These are phyloP conservation scores for Parnassius glacialis DNA, from an alignment of 2,888 invertebrate genomes.

Conservation along the genomic window DNA sequence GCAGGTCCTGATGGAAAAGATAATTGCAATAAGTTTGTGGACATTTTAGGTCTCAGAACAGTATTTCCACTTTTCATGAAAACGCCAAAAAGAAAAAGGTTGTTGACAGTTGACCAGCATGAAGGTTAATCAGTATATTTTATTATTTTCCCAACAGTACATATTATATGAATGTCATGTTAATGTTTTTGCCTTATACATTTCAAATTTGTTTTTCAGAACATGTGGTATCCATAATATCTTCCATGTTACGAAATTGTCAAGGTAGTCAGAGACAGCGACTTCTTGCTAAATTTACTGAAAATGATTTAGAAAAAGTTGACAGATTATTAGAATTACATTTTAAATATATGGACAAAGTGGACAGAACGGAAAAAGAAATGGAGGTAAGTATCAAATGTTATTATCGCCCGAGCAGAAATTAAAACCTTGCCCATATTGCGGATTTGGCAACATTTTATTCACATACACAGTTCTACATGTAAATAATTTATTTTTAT, in stretches of 20 bases:
- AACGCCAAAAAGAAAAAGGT: constrained; percentile 93
- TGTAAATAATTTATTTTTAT: no score
- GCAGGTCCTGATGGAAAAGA: constrained; percentile 95
- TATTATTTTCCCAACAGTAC: background rate
- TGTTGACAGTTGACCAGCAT: constrained; percentile 92
- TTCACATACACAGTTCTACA: no score
- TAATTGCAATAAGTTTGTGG: constrained; percentile 98
- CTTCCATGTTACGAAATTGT: constrained; percentile 96
- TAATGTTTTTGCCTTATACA: background rate
- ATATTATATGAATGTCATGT: background rate
- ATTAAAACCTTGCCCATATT: background rate
- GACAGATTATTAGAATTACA: constrained; percentile 97
- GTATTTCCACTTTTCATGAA: constrained; percentile 99
- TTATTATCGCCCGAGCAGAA: background rate
- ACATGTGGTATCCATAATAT: constrained; percentile 95
- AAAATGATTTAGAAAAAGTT: constrained; percentile 99
- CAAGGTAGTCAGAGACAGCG: constrained; percentile 94
- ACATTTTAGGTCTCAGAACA: constrained; percentile 96
- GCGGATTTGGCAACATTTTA: no score
- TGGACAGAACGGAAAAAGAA: constrained; percentile 89
- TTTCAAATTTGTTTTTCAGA: constrained; percentile 74
- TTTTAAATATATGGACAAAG: constrained; percentile 97
- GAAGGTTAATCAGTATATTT: constrained; percentile 81
- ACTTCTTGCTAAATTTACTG: constrained; percentile 96
- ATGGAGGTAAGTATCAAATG: constrained; percentile 81